Base-by-base conservation (phyloP, 2,888 invertebrate species). In the Cheilosia vulpina region DNA sequence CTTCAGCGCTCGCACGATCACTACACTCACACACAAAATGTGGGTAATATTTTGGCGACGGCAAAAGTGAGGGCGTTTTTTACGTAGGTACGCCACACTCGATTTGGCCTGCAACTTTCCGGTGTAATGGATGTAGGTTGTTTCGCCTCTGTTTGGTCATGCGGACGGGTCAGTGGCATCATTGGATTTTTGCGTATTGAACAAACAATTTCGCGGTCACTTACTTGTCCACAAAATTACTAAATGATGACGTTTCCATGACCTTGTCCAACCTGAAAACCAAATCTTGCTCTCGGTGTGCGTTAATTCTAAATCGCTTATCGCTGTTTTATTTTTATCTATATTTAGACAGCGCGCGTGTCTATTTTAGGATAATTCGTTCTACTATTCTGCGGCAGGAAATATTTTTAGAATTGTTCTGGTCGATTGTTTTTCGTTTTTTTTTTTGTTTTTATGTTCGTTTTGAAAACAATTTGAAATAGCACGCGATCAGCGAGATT, bases 1-100 rank as follows among this genome's bases (percentile, higher is more conserved):
- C 47, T 75, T 57, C 55, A 66, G 72, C 58, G 24, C 68, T n/a
- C 60, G 58, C 60, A 58, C 57, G 52, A 53, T 57, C 66, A 68
- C 75, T 58, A 2, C 24, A 24, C 31, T 6, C 41, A 11, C 11
- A 38, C 38, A 38, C 38, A 38, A 13, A 85, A 52, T 85, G 84
- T 84, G 84, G 85, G 85, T 77, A 85, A 80, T 68, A 55, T 78
- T 82, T 85, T 85, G 80, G 81, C 85, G 85, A 85, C 85, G 77
- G 52, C 81, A 50, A 76, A 68, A 81, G 85, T 85, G 80, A 80
- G 81, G 85, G 85, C 85, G 84, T 83, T 78, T 60, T 83, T 83
- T 78, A 83, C 83, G 84, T 85, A 85, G 81, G 81, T 68, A 19
- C 65, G 34, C 66, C 47, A 52, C 52, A 13, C 76, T 77, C 55